Conservation (phyloP, 2,888 invertebrate species). For the Drosophila eohydei region DNA sequence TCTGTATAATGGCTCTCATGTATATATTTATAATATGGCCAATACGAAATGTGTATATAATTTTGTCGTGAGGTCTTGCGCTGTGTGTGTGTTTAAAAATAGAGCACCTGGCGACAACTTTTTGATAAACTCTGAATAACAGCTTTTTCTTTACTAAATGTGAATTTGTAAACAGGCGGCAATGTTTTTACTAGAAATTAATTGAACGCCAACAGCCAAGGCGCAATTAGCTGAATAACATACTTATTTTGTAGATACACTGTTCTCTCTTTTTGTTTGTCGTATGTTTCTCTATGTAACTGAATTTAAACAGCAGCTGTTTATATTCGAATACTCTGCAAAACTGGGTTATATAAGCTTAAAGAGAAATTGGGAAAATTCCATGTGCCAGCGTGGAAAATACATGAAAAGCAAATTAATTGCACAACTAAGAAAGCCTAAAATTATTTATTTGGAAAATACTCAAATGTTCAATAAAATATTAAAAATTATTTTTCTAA, state of each 20-base stretch:
- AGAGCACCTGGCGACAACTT: conserved; percentile 54
- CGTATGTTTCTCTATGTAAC: neutral
- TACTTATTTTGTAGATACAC: conserved; percentile 43
- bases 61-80: conserved; percentile 7
- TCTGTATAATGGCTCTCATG: conserved; percentile 1
- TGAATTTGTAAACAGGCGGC: conserved; percentile 64
- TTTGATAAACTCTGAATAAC: conserved; percentile 31
- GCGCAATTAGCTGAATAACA: conserved; percentile 47
- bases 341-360: neutral
- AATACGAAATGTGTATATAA: conserved; percentile 38
- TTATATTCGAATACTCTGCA: conserved; percentile 18
- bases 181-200: conserved; percentile 53
- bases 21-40: conserved; percentile 12
- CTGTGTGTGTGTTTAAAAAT: conserved; percentile 49
- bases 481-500: too few species aligned
- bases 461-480: too few species aligned
- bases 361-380: neutral
- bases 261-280: conserved; percentile 32
- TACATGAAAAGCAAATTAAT: neutral
- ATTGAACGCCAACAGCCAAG: conserved; percentile 47
- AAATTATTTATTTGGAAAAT: neutral
- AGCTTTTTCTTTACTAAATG: conserved; percentile 28
- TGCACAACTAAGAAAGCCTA: neutral
- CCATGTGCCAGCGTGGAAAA: neutral
- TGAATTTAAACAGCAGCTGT: conserved; percentile 54